These are phyloP conservation scores for Proisotoma minuta DNA, from an alignment of 2,888 invertebrate species.

Conservation along the genomic window DNA sequence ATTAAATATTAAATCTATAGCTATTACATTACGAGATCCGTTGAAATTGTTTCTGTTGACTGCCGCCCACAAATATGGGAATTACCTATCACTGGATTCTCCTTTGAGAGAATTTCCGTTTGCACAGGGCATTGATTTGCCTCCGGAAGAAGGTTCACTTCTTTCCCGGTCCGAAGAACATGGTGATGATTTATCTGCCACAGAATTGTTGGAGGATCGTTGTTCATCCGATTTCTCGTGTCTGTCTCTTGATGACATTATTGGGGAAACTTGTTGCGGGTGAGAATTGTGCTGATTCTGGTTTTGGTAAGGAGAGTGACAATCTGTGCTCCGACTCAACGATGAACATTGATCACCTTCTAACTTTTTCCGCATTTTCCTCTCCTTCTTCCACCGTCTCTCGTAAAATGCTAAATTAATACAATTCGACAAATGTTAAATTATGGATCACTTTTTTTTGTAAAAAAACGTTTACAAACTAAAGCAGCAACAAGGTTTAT, in stretches of 20 bases:
- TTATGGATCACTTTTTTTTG: no score
- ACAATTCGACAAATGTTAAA: slow-evolving; percentile 52
- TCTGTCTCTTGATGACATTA: slow-evolving; percentile 26
- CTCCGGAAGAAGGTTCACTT: slow-evolving; percentile 22
- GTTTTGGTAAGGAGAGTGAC: slow-evolving; percentile 29
- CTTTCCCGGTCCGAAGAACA: slow-evolving; percentile 10
- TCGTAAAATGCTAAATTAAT: slow-evolving; percentile 88
- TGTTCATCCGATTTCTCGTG: slow-evolving; percentile 30
- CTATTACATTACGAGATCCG: no score
- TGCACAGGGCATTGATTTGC: slow-evolving; percentile 41
- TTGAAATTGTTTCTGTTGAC: no score
- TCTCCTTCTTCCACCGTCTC: slow-evolving; percentile 83
- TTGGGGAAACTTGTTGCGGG: slow-evolving; percentile 26
- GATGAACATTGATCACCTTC: slow-evolving; percentile 52
- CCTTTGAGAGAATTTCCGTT: slow-evolving; percentile 46
- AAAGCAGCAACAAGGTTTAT: no score
- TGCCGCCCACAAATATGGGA: no score
- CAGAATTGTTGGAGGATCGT: slow-evolving; percentile 16
- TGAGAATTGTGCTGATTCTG: slow-evolving; percentile 35
- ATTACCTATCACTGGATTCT: slow-evolving; percentile 47
- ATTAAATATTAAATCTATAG: no score
- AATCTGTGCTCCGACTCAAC: slow-evolving; percentile 9
- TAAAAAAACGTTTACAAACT: no score
- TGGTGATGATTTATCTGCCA: slow-evolving; percentile 14
- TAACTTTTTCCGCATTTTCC: slow-evolving; percentile 78